These are phyloP conservation scores for Todiramphus chloris DNA, from an alignment of 2,113 vertebrate genomes.

Conservation along the genomic window DNA sequence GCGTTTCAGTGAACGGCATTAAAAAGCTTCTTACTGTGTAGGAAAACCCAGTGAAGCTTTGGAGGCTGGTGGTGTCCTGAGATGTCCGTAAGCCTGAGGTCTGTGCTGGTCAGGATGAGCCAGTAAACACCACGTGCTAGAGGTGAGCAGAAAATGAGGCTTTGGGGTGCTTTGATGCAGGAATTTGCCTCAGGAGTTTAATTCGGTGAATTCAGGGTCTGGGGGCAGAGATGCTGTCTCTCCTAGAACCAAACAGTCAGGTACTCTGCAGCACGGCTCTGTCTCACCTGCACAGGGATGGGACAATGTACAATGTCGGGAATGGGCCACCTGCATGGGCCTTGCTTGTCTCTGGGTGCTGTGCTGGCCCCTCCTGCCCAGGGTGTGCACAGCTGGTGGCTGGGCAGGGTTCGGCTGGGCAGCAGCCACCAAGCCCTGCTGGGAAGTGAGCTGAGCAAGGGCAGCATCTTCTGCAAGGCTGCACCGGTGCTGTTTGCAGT, in stretches of 20 bases:
- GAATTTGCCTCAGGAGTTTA: not conserved
- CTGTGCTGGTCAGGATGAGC: not conserved
- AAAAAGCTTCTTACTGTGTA: not conserved
- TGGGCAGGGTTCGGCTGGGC: not conserved
- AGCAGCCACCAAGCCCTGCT: not conserved
- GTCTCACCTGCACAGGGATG: fast-evolving
- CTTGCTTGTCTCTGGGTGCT: too few species aligned
- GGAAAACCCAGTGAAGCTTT: fast-evolving
- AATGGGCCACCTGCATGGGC: too few species aligned
- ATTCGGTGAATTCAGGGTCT: too few species aligned
- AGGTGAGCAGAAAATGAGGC: not conserved
- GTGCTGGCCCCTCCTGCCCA: not conserved
- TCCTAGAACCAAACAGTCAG: not conserved
- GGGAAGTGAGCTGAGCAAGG: not conserved
- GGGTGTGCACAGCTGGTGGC: not conserved
- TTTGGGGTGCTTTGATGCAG: not conserved
- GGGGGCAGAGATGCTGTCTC: not conserved
- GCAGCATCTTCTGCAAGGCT: not conserved
- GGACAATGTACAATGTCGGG: fast-evolving
- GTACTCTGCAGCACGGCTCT: not conserved
- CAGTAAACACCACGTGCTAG: not conserved
- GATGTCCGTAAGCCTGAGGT: fast-evolving
- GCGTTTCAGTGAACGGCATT: fast-evolving
- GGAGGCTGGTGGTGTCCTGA: not conserved
- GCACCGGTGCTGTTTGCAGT: not conserved